Base-by-base conservation (phyloP, 2,797 vertebrate species). In the Oryzias sinensis region DNA sequence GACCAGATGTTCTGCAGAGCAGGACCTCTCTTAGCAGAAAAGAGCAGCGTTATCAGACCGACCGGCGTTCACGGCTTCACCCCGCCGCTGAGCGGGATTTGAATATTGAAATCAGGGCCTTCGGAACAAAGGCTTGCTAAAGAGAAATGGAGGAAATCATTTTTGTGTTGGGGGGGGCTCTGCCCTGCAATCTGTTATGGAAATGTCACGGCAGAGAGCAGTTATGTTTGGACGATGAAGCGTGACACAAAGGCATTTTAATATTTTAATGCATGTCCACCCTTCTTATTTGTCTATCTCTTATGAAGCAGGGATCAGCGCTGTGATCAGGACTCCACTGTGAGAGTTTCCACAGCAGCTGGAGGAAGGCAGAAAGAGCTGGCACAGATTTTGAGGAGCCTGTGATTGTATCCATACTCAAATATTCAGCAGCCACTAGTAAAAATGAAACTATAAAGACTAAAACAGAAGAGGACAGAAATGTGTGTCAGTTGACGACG, bases 61-160 rank as follows among this genome's bases (percentile, higher is more conserved):
- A 14, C 43, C 70, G 56, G 46, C 6, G 4, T 37, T 59, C 46
- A 0, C 44, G 0, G 68, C 50, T 59, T 71, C 63, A 0, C 73
- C n/a, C n/a, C 62, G 68, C 49, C 37, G 4, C 64, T 14, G 54
- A 62, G 41, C 14, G 2, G 1, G 41, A 85, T 91, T 93, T 91
- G 79, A 89, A 90, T 91, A 89, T 90, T 90, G 43, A 90, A 90
- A 91, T 83, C 64, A 63, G 53, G 25, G 29, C 49, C 53, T 33
- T 61, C 29, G 58, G 77, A 88, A 88, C 85, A 90, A 87, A 86
- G 76, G 48, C 40, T 49, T 56, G 51, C 72, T 79, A 68, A 43
- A 62, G 66, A 72, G 62, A 62, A 18, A 53, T 64, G 66, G 75
- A 87, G 82, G 84, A 85, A 88, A 83, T 82, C 56, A 9, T 55